Conservation (phyloP, 2,888 invertebrate genomes). For the Rhagonycha lutea region DNA sequence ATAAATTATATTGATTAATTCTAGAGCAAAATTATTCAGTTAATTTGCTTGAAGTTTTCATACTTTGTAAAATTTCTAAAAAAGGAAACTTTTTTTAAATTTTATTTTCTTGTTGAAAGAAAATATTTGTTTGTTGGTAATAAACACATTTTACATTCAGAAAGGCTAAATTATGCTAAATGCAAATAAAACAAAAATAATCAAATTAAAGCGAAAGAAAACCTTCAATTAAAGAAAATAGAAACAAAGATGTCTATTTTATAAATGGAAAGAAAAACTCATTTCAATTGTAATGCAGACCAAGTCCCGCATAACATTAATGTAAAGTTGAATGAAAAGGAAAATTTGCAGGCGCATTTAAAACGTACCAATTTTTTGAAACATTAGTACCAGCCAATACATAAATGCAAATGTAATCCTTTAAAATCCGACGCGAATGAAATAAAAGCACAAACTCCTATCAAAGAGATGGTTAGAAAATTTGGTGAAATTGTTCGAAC, state of each 20-base stretch:
- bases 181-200: background rate
- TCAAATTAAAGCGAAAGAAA: background rate
- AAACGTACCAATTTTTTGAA: background rate
- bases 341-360: background rate
- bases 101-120: too few relatives aligned
- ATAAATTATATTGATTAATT: too few relatives aligned
- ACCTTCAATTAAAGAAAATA: background rate
- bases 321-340: background rate
- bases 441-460: conserved; percentile 1
- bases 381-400: background rate
- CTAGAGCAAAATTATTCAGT: too few relatives aligned
- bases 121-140: background rate
- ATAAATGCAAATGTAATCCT: conserved; percentile 16
- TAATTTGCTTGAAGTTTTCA: too few relatives aligned
- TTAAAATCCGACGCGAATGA: conserved; percentile 12
- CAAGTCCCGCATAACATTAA: background rate
- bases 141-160: background rate
- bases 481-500: background rate
- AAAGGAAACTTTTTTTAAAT: too few relatives aligned
- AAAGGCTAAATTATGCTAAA: background rate
- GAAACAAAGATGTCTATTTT: background rate
- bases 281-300: background rate
- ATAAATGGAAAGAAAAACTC: background rate
- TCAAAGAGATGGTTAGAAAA: background rate
- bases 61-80: too few relatives aligned